Evolutionary conservation across 2,113 vertebrate genomes (phyloP).

Genomic region (Carassius carassius): DNA sequence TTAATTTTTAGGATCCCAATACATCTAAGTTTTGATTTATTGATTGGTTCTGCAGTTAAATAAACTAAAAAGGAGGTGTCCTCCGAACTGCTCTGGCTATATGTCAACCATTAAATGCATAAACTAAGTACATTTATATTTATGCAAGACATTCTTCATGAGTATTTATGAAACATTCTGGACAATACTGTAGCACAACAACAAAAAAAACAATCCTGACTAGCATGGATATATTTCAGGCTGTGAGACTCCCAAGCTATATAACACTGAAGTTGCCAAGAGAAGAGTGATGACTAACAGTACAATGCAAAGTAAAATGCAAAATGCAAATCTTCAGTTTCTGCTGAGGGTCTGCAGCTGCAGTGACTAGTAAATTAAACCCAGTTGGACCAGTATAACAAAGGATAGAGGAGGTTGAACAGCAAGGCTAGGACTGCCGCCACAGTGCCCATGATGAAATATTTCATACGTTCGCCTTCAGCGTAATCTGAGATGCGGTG

Average conservation of each 20-base stretch:
- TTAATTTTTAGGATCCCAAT: background rate
- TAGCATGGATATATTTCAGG: background rate
- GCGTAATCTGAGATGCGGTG: constrained; percentile 76
- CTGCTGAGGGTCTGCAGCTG: background rate
- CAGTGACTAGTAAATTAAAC: constrained; percentile 59
- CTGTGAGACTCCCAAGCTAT: background rate
- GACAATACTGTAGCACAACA: background rate
- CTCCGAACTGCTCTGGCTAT: background rate
- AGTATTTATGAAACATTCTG: constrained; percentile 6
- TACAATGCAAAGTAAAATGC: background rate
- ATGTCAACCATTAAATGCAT: background rate
- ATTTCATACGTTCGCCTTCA: constrained; percentile 86
- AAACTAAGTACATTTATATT: background rate
- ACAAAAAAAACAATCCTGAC: background rate
- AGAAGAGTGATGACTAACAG: background rate
- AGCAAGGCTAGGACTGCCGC: constrained; percentile 88
- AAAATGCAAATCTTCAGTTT: constrained; percentile 4
- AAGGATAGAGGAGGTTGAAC: constrained; percentile 87
- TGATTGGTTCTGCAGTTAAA: background rate
- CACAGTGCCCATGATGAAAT: constrained; percentile 89
- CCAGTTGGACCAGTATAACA: constrained; percentile 82
- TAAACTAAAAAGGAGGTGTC: background rate
- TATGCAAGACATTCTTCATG: background rate
- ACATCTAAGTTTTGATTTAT: background rate
- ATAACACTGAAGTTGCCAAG: background rate